Evolutionary conservation across 2,888 invertebrate species (phyloP), one percentile per base, ranked within the genome.

Genomic region (Apocheima hispidaria): DNA sequence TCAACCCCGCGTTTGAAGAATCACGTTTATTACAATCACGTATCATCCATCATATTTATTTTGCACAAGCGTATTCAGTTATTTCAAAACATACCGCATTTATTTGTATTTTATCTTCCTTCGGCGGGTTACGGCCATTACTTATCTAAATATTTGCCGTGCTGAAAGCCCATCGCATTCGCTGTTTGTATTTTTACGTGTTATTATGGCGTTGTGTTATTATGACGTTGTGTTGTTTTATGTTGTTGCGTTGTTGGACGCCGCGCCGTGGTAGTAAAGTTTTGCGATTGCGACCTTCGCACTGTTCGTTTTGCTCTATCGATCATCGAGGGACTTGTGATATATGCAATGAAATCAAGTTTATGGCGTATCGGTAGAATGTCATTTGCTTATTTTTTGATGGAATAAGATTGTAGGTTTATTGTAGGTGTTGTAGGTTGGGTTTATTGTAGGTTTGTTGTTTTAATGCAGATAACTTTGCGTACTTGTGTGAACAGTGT

Each of bases 101-200:
- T 78, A 75, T 80, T 79, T 81, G 74, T 79, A 73, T 77, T 80
- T 79, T 77, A 81, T 81, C 78, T 78, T 79, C 76, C 73, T 76
- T 71, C 67, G 65, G 60, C 72, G 68, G 74, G 73, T 72, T 68
- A 68, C 74, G 69, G 72, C 87, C 86, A 88, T 88, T 88, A 87
- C 85, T 80, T 77, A 77, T 40, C 60, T 77, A 81, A 87, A 88
- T 80, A 84, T 88, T 88, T 83, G 78, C 68, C 59, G 71, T 71
- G 72, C 70, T 82, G 81, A 85, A 81, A 83, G 84, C 85, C 78
- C 77, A 75, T 76, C 72, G 68, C 69, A 68, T 67, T 66, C 61
- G 53, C 59, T 79, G 75, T 81, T 78, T 81, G 77, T 78, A 72
- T 77, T 77, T 77, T 75, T 73, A 74, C 72, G 72, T 69, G 70